phyloP scores from a whole-genome alignment of 2,888 invertebrate genomes.

The Conchocele bisecta region DNA sequence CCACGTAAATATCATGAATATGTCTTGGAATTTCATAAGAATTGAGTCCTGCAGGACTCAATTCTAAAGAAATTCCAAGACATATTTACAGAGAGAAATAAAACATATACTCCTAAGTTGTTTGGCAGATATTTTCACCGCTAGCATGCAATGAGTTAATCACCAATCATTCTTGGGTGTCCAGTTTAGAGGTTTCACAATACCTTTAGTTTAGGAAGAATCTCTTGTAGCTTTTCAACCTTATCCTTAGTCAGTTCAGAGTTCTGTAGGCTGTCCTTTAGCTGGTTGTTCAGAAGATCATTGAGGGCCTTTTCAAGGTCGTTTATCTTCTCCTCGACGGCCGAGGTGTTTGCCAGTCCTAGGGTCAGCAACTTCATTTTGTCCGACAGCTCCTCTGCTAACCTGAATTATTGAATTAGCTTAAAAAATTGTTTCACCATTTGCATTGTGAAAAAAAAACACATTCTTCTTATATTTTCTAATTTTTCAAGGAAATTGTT shows the following conservation, averaged over 20 bases:
- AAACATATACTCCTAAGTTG: no score
- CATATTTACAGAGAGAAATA: no score
- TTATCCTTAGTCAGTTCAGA: constrained; percentile 49
- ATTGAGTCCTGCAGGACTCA: no score
- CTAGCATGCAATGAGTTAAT: no score
- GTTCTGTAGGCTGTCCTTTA: constrained; percentile 47
- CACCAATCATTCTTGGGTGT: no score
- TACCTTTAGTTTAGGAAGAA: constrained; percentile 40
- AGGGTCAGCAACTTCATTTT: constrained; percentile 41
- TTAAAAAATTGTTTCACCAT: not conserved
- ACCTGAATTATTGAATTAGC: constrained; percentile 35
- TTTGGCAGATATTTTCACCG: no score
- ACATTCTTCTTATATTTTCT: no score
- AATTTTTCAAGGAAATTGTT: no score
- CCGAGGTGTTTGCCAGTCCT: constrained; percentile 56
- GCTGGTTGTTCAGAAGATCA: constrained; percentile 59
- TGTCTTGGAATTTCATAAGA: no score
- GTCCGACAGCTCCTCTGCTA: constrained; percentile 63
- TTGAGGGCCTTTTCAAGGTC: constrained; percentile 49
- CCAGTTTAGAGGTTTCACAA: not conserved
- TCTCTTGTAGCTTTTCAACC: constrained; percentile 28
- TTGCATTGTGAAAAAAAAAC: not conserved
- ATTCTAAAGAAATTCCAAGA: no score
- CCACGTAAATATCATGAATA: no score
- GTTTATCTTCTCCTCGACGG: constrained; percentile 51